Evolutionary conservation across 2,888 invertebrate species (phyloP).

Genomic region (Phorcus lineatus): DNA sequence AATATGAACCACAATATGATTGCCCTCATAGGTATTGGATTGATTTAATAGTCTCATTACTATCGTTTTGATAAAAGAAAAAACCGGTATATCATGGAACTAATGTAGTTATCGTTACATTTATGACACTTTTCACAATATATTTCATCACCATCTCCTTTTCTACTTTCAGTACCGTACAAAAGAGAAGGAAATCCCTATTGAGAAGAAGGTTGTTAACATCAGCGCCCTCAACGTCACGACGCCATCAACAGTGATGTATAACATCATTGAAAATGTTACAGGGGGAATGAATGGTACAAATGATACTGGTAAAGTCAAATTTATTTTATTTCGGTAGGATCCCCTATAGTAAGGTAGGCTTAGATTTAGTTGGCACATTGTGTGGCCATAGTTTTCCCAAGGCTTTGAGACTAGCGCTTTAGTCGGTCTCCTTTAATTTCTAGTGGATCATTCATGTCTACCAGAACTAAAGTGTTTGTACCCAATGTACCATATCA

Average conservation of each 20-base stretch:
- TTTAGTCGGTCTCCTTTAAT: too few species aligned
- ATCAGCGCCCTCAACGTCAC: slow-evolving; percentile 24
- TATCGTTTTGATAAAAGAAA: too few species aligned
- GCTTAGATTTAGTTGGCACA: background rate
- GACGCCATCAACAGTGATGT: slow-evolving; percentile 15
- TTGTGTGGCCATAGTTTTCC: background rate
- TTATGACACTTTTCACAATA: too few species aligned
- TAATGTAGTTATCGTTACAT: too few species aligned
- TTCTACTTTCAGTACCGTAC: slow-evolving; percentile 44
- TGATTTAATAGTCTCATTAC: too few species aligned
- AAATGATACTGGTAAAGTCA: slow-evolving; percentile 13
- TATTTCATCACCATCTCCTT: too few species aligned
- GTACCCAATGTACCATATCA: too few species aligned
- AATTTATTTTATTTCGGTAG: background rate
- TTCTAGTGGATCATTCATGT: too few species aligned
- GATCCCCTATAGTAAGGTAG: background rate
- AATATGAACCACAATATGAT: too few species aligned
- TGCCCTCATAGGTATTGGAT: too few species aligned
- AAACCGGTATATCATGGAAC: too few species aligned
- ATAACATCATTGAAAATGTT: slow-evolving; percentile 30
- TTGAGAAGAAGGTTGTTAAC: background rate
- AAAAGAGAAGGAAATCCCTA: slow-evolving; percentile 29
- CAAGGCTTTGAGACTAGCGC: background rate
- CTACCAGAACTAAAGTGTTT: too few species aligned
- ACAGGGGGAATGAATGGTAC: slow-evolving; percentile 27